Evolutionary conservation across 2,797 vertebrate species (phyloP), one percentile per base, ranked within the genome.

Genomic region (Setipinna tenuifilis): DNA sequence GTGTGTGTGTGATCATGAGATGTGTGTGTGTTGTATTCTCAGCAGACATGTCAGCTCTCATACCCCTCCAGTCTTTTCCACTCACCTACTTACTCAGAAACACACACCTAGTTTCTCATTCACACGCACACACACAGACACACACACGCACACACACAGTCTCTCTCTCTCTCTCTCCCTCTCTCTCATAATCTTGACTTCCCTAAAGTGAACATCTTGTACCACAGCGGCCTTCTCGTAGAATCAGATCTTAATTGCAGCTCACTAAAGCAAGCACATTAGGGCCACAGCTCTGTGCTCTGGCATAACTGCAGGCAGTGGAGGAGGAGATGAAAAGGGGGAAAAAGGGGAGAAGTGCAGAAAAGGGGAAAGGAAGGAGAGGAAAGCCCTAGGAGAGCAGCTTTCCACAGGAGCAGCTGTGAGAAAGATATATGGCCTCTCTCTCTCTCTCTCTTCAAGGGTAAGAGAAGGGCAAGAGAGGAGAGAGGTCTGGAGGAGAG

Each of bases 1-100:
- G 16, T 54, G 50, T 54, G 50, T 9, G 2, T 54, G 7, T 54
- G 50, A 10, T 9, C 14, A 14, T 54, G 46, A 4, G 46, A 14
- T 28, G 65, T 28, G 3, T 19, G 61, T 25, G 25, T 31, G 12
- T 4, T 4, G 28, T 75, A 75, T 41, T 75, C 68, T 75, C 68
- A 35, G 68, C 25, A 35, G 68, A 41, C 28, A 75, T 89, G 89
- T 90, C 83, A 88, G 81, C 44, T 16, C 68, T 58, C 83, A 57
- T 58, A 54, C 84, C 83, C 82, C 41, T 17, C 57, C 87, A 86
- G 71, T 85, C 85, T 86, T 44, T 41, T 44, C 35, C 41, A 78
- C 31, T 1, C 71, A 78, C 71, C 19, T 35, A 78, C 31, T 41
- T 14, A 75, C 31, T 68, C 71, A 71, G 9, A 12, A 71, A 14